Conservation (phyloP, 2,888 invertebrate species). For the Anthophora plumipes region DNA sequence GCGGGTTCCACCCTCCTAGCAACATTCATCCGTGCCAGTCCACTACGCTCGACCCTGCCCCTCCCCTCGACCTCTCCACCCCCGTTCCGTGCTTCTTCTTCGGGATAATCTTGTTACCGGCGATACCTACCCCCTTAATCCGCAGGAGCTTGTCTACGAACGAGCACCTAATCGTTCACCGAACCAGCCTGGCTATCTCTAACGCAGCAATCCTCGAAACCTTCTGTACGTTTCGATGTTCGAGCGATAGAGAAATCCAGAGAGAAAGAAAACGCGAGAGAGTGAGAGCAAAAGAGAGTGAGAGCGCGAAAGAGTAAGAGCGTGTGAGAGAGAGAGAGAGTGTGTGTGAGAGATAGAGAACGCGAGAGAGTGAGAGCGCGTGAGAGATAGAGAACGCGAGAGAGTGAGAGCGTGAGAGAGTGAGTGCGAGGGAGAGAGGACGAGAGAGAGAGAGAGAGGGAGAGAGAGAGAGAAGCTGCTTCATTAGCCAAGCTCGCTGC, state of each 20-base stretch:
- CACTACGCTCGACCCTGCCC: slow-evolving; percentile 44
- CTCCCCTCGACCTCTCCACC: slow-evolving; percentile 21
- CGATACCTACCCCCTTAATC: slow-evolving; percentile 80
- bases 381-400: no score
- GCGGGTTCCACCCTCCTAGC: slow-evolving; percentile 62
- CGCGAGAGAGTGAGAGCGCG: no score
- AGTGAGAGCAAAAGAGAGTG: no score
- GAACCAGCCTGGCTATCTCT: slow-evolving; percentile 55
- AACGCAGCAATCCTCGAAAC: slow-evolving; percentile 40
- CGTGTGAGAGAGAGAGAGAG: no score
- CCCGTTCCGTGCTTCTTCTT: slow-evolving; percentile 54
- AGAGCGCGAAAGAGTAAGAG: no score
- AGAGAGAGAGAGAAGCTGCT: slow-evolving; percentile 13
- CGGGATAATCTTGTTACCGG: slow-evolving; percentile 81
- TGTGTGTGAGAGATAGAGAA: no score
- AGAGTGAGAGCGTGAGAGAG: no score
- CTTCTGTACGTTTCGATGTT: slow-evolving; percentile 32
- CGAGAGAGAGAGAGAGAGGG: background rate
- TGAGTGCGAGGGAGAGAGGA: no score
- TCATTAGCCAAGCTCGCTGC: slow-evolving; percentile 29
- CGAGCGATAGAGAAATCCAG: background rate
- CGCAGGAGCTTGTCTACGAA: slow-evolving; percentile 71
- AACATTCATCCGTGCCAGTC: slow-evolving; percentile 57
- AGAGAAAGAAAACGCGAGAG: no score
- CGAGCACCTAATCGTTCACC: slow-evolving; percentile 75